Conservation (phyloP, 2,113 vertebrate genomes). For the Zapus hudsonius region DNA sequence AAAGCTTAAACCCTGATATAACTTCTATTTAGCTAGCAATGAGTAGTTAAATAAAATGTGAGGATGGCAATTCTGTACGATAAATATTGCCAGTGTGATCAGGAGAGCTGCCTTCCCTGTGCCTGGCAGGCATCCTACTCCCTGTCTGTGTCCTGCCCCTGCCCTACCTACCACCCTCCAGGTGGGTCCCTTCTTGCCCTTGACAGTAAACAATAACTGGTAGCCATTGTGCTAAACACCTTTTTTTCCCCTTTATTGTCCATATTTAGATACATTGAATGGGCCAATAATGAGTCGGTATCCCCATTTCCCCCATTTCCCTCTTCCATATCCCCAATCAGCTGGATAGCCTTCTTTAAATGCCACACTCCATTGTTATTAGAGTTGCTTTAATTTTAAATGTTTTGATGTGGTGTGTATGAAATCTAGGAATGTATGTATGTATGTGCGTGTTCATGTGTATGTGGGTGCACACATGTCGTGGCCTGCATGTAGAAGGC, state of each 20-base stretch:
- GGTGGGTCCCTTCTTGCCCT: background rate
- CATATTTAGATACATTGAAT: no score
- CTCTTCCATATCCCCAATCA: no score
- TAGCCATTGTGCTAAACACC: background rate
- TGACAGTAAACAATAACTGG: background rate
- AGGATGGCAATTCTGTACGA: background rate
- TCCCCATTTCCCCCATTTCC: no score
- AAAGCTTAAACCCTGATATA: background rate
- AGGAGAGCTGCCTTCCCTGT: background rate
- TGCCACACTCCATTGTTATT: constrained; percentile 73
- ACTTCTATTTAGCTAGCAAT: background rate
- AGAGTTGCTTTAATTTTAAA: constrained; percentile 46
- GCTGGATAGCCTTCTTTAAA: no score
- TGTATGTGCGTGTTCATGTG: no score
- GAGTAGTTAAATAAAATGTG: background rate
- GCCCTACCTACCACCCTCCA: background rate
- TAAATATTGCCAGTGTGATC: background rate
- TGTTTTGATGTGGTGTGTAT: no score
- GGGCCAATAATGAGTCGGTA: no score
- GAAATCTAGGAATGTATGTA: no score
- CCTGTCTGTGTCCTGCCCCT: background rate
- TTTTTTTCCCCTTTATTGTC: no score
- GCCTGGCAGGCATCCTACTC: background rate
- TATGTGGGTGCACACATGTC: no score
- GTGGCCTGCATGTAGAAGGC: no score